These are phyloP conservation scores for Anaspis maculata DNA, from an alignment of 2,888 invertebrate species.

Conservation along the genomic window DNA sequence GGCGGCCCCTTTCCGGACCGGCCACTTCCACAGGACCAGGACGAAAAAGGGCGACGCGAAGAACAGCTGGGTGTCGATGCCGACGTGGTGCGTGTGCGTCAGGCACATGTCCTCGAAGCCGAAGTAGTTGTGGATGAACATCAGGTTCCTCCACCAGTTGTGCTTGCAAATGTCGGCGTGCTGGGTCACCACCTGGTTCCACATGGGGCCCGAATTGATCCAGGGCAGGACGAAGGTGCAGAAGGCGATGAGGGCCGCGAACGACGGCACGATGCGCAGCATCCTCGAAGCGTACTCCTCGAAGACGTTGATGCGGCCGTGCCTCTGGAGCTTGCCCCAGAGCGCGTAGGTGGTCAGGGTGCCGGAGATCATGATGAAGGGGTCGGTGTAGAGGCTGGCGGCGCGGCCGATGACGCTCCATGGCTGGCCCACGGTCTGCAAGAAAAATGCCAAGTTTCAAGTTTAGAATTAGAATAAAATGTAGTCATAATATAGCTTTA, in stretches of 20 bases:
- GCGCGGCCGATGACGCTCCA: conserved; percentile 62
- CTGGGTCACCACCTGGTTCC: conserved; percentile 59
- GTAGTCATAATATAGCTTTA: no score
- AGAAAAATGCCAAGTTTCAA: no score
- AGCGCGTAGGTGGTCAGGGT: conserved; percentile 57
- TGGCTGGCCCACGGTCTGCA: conserved; percentile 50
- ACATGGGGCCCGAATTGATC: conserved; percentile 57
- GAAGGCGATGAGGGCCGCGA: conserved; percentile 56
- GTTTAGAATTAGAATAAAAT: background rate
- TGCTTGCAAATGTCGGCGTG: conserved; percentile 60
- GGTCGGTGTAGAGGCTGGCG: conserved; percentile 63
- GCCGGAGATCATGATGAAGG: conserved; percentile 62
- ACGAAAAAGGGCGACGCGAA: conserved; percentile 53
- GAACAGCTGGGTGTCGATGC: conserved; percentile 63
- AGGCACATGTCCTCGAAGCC: conserved; percentile 66
- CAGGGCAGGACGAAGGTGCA: conserved; percentile 59
- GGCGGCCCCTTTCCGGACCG: conserved; percentile 43
- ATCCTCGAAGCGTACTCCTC: conserved; percentile 56
- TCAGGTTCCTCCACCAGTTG: conserved; percentile 62
- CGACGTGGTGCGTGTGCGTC: conserved; percentile 63
- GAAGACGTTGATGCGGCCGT: conserved; percentile 47
- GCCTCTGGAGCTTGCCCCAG: conserved; percentile 49
- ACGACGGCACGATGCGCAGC: conserved; percentile 55
- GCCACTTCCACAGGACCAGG: conserved; percentile 53
- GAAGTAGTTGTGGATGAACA: conserved; percentile 65